phyloP scores from a whole-genome alignment of 2,113 vertebrate genomes.

The Cathartes aura region DNA sequence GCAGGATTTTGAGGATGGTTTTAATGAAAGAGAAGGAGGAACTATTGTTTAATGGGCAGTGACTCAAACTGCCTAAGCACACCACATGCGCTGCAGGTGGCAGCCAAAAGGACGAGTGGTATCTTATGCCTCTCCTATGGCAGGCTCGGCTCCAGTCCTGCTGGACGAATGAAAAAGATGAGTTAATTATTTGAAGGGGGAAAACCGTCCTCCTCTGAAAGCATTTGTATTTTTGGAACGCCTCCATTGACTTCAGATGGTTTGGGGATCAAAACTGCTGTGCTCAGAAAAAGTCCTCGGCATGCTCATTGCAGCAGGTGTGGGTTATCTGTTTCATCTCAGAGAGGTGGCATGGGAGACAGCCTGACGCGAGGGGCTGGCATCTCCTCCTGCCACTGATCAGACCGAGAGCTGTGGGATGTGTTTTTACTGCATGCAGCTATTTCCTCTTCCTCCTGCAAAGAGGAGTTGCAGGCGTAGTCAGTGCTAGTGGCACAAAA shows the following conservation, averaged over 20 bases:
- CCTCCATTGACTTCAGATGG: not conserved
- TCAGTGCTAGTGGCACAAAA: rapidly evolving
- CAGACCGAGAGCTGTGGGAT: rapidly evolving
- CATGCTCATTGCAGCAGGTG: not conserved
- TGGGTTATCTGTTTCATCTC: not conserved
- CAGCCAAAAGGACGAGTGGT: not conserved
- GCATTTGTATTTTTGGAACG: not conserved
- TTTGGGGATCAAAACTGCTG: not conserved
- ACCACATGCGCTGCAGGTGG: not conserved
- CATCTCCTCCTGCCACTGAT: not conserved
- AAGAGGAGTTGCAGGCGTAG: not conserved
- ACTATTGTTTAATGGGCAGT: not conserved
- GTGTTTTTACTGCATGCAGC: rapidly evolving
- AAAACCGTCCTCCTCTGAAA: not conserved
- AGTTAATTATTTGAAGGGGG: not conserved
- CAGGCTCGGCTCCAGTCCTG: not conserved
- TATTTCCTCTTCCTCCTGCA: not conserved
- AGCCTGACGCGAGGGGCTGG: not conserved
- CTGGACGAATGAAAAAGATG: not conserved
- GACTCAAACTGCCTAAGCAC: not conserved
- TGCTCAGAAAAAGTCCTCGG: rapidly evolving
- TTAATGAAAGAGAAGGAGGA: conserved; percentile 18
- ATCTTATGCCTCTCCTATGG: not conserved
- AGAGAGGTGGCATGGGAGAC: not conserved
- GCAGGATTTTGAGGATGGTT: conserved; percentile 3